These are phyloP conservation scores for Setipinna tenuifilis DNA, from an alignment of 2,797 vertebrate species.

Conservation along the genomic window DNA sequence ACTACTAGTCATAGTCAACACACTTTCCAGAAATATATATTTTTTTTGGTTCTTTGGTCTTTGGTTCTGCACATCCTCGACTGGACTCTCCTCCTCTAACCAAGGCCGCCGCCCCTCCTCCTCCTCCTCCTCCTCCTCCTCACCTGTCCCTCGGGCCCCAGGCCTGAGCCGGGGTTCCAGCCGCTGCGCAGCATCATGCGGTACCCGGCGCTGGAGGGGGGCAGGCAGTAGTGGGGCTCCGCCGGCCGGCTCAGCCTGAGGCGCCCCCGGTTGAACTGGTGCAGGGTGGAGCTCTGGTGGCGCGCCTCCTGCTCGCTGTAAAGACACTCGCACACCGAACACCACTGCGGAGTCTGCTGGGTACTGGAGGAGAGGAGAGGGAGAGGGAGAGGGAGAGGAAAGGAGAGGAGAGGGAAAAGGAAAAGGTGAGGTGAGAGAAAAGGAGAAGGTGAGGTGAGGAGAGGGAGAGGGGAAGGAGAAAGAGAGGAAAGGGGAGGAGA, in stretches of 20 bases:
- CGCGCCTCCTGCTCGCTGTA: constrained; percentile 69
- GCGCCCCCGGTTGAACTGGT: constrained; percentile 79
- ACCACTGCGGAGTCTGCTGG: constrained; percentile 66
- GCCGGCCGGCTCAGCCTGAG: constrained; percentile 60
- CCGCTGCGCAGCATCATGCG: constrained; percentile 85
- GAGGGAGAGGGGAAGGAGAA: too few relatives aligned
- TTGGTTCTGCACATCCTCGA: too few relatives aligned
- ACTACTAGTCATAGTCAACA: too few relatives aligned
- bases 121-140: too few relatives aligned
- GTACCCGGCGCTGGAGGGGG: constrained; percentile 82
- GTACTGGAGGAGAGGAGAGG: background rate
- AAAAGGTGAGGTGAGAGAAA: background rate
- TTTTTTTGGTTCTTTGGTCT: too few relatives aligned
- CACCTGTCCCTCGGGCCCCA: constrained; percentile 76
- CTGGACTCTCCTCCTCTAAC: too few relatives aligned
- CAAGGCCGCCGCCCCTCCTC: background rate
- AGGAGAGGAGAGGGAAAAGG: background rate
- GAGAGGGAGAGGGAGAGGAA: background rate
- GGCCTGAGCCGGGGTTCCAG: constrained; percentile 82
- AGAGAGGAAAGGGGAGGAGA: too few relatives aligned
- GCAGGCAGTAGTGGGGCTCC: constrained; percentile 77
- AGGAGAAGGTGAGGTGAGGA: background rate
- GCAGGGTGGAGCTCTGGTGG: constrained; percentile 84
- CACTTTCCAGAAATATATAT: too few relatives aligned
- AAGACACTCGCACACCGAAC: constrained; percentile 72